Evolutionary conservation across 2,888 invertebrate genomes (phyloP).

Genomic region (Tinea trinotella): DNA sequence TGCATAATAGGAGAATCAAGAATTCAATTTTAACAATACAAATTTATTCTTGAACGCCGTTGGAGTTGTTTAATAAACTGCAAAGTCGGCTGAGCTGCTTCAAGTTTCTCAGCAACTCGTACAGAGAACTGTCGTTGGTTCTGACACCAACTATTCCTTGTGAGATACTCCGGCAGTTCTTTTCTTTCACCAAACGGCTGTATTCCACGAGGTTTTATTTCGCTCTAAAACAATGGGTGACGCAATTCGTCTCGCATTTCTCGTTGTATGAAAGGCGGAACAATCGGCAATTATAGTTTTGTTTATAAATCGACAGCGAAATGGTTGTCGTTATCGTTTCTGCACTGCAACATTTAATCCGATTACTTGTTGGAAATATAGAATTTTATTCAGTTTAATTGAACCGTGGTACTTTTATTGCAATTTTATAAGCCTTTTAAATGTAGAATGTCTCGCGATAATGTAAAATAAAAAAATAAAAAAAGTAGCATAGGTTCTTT

Average conservation of each 20-base stretch:
- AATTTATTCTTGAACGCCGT: constrained; percentile 15
- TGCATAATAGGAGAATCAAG: neutral
- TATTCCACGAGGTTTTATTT: constrained; percentile 49
- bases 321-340: constrained; percentile 16
- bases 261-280: constrained; percentile 35
- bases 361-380: neutral
- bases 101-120: constrained; percentile 47
- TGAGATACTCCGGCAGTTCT: constrained; percentile 34
- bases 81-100: constrained; percentile 14
- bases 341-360: neutral
- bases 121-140: constrained; percentile 46
- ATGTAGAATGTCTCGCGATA: too few species aligned
- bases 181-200: constrained; percentile 37
- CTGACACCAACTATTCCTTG: constrained; percentile 57
- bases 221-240: constrained; percentile 45
- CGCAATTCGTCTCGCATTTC: constrained; percentile 37
- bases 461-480: too few species aligned
- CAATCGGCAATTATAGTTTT: constrained; percentile 60
- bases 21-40: constrained; percentile 15
- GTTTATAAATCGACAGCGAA: constrained; percentile 14
- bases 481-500: too few species aligned
- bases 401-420: too few species aligned
- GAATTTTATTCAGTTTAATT: neutral
- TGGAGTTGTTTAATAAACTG: constrained; percentile 17
- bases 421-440: too few species aligned